phyloP scores from a whole-genome alignment of 2,113 vertebrate species.

The Erythrocercus mccallii region DNA sequence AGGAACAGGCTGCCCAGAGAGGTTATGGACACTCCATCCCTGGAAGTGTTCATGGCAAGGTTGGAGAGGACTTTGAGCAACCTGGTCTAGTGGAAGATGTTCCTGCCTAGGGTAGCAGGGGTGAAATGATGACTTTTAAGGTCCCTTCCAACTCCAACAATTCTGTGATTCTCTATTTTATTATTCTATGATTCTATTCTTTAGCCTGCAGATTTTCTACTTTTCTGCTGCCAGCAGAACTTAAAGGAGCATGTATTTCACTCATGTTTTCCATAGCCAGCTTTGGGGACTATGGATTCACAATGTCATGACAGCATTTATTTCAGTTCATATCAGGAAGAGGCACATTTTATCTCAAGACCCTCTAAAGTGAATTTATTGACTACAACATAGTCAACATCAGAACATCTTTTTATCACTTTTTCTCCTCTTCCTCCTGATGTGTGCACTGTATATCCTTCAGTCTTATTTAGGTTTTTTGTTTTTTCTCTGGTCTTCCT shows the following conservation, averaged over 20 bases:
- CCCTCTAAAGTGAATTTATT: background rate
- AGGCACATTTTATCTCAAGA: background rate
- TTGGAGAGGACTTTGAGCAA: background rate
- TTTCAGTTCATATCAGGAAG: background rate
- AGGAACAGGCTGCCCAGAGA: background rate
- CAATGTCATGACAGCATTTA: background rate
- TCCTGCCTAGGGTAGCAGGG: background rate
- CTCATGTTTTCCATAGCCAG: background rate
- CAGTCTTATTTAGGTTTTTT: background rate
- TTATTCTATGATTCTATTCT: background rate
- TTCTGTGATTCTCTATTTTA: background rate
- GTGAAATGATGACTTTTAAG: background rate
- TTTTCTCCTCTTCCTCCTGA: background rate
- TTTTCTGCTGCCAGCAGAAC: background rate
- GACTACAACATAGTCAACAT: background rate
- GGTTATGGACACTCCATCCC: background rate
- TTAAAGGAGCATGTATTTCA: background rate
- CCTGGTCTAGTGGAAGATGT: background rate
- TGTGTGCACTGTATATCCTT: background rate
- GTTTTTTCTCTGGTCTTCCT: background rate
- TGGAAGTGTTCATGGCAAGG: background rate
- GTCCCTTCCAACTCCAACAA: background rate
- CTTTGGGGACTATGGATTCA: background rate
- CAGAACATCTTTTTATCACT: fast-evolving
- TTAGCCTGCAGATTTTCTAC: background rate